Conservation (phyloP, 2,797 vertebrate genomes). For the Fratercula arctica region DNA sequence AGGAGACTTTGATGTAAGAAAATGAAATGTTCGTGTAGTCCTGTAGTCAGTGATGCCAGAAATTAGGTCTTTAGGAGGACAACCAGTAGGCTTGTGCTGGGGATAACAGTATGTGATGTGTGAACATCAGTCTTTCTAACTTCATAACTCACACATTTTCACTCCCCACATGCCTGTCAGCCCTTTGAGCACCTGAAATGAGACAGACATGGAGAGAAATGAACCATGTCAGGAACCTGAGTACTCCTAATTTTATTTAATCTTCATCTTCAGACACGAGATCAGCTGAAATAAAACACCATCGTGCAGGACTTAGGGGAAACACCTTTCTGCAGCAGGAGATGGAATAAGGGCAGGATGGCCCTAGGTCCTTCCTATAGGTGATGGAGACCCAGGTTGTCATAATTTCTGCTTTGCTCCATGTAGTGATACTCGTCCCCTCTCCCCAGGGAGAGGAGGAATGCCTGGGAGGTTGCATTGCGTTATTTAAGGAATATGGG, state of each 20-base stretch:
- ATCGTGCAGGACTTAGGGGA: neutral
- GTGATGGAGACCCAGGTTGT: neutral
- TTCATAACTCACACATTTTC: neutral
- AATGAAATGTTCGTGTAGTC: neutral
- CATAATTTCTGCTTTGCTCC: neutral
- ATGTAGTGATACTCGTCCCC: rapidly evolving
- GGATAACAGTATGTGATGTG: neutral
- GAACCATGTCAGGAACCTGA: neutral
- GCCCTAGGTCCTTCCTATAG: neutral
- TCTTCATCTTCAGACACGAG: neutral
- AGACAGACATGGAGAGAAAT: neutral
- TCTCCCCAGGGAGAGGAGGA: neutral
- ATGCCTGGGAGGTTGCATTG: neutral
- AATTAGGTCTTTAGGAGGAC: neutral
- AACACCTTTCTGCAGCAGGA: neutral
- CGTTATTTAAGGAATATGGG: neutral
- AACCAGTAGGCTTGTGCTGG: neutral
- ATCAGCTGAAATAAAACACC: neutral
- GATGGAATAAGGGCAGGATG: neutral
- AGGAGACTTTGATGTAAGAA: neutral
- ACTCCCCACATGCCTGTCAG: neutral
- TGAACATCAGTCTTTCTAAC: neutral
- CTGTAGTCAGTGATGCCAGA: neutral
- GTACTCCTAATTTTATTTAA: neutral
- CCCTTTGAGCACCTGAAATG: neutral